Evolutionary conservation across 2,888 invertebrate genomes (phyloP), one percentile per base, ranked within the genome.

Genomic region (Serripes groenlandicus): DNA sequence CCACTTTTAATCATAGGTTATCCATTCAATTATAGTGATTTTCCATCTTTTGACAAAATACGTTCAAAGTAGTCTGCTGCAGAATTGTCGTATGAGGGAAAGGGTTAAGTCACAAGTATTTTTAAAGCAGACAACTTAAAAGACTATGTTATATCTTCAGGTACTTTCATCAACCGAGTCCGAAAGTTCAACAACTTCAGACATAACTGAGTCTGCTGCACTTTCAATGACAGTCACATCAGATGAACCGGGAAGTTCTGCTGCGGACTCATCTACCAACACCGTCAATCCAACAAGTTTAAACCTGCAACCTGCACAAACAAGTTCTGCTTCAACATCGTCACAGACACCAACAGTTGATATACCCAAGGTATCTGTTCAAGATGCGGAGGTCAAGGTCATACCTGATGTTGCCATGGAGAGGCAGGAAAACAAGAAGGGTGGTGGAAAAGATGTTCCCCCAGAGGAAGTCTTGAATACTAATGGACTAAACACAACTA

Each of bases 401-500:
- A n/a, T 3, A 30, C 5, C 64, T n/a, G 64, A 49, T 42, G 49
- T 37, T 60, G 26, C 62, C 42, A 30, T 60, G 52, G 73, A 74
- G 23, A 74, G 18, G 21, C 42, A 42, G 34, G 75, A 56, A 56
- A 42, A 9, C 11, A 23, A 37, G 28, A 26, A 73, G 9, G 4
- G 49, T 28, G 81, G 35, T 49, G 72, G n/a, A 2, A n/a, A 73
- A 11, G 34, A 54, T 2, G 60, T 28, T 30, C 49, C 71, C 21
- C 23, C 26, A 28, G 49, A 15, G 4, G 72, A 72, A n/a, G 58
- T 60, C 23, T 52, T 52, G n/a, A 35, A 34, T 3, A 37, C 30
- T 32, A 42, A 71, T 23, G 56, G 52, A 37, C 28, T 75, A 11
- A 80, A 80, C 23, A 66, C 64, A 23, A 80, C 75, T n/a, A 11